Conservation (phyloP, 1,140 invertebrate species). For the Musca domestica region DNA sequence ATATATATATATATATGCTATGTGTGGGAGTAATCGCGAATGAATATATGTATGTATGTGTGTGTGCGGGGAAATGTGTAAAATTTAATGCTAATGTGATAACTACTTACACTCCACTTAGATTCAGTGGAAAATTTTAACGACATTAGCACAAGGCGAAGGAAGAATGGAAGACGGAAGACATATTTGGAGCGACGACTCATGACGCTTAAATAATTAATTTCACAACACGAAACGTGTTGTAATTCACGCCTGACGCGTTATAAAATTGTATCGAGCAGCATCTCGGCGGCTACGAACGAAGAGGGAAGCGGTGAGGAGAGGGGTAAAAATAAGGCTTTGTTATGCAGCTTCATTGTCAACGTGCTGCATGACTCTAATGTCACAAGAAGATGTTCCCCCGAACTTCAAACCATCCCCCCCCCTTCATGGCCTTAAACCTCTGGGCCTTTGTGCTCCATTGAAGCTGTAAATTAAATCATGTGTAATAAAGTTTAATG, state of each 20-base stretch:
- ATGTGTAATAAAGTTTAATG: conserved; percentile 17
- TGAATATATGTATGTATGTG: not conserved
- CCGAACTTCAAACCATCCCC: not conserved
- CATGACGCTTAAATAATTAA: not conserved
- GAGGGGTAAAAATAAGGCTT: no score
- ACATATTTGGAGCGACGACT: conserved; percentile 8
- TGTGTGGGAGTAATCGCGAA: no score
- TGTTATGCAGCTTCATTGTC: no score
- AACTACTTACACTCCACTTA: conserved; percentile 48
- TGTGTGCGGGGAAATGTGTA: conserved; percentile 25
- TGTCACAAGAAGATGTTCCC: no score
- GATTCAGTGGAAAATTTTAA: conserved; percentile 41
- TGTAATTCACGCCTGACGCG: conserved; percentile 7
- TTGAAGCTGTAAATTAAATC: conserved; percentile 1
- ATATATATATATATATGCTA: no score
- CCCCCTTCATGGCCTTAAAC: not conserved
- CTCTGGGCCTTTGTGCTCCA: not conserved
- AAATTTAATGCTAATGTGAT: conserved; percentile 32
- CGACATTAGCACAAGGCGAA: conserved; percentile 14
- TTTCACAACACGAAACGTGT: not conserved
- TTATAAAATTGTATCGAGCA: not conserved
- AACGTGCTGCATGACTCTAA: no score
- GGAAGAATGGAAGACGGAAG: conserved; percentile 31
- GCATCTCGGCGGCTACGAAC: not conserved
- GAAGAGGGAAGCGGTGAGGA: not conserved